Evolutionary conservation across 2,797 vertebrate genomes (phyloP).

Genomic region (Mycteria americana): DNA sequence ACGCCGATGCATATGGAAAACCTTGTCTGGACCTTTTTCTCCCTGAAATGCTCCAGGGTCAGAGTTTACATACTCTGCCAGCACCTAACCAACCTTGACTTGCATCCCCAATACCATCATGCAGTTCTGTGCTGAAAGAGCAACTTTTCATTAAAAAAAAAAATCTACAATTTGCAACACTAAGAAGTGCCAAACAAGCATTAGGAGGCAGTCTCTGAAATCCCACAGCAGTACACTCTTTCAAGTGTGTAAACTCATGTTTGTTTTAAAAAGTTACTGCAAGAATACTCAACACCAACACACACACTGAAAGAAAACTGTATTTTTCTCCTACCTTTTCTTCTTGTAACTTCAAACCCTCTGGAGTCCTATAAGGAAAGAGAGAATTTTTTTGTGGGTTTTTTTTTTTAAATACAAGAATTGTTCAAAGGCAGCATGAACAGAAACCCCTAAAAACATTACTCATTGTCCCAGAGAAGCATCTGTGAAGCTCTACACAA

Average conservation of each 20-base stretch:
- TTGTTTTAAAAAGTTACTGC: background rate
- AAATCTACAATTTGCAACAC: background rate
- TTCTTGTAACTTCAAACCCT: conserved; percentile 71
- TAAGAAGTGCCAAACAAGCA: background rate
- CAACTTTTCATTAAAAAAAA: background rate
- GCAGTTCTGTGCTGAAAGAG: background rate
- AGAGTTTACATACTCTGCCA: background rate
- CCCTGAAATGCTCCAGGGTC: background rate
- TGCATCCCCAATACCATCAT: background rate
- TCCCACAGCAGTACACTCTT: background rate
- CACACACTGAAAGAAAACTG: background rate
- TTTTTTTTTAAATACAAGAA: conserved; percentile 30
- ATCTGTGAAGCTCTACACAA: background rate
- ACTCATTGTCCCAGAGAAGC: background rate
- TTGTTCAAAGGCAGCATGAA: conserved; percentile 34
- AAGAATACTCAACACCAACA: conserved; percentile 16
- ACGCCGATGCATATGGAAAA: background rate
- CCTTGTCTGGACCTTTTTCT: background rate
- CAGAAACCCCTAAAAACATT: background rate
- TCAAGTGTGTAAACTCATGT: background rate
- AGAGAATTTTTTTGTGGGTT: conserved; percentile 32
- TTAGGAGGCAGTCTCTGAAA: background rate
- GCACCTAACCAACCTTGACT: background rate
- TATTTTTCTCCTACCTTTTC: conserved; percentile 74
- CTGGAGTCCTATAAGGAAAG: conserved; percentile 73